phyloP scores from a whole-genome alignment of 2,888 invertebrate genomes.

The Drosophila vallismaia region DNA sequence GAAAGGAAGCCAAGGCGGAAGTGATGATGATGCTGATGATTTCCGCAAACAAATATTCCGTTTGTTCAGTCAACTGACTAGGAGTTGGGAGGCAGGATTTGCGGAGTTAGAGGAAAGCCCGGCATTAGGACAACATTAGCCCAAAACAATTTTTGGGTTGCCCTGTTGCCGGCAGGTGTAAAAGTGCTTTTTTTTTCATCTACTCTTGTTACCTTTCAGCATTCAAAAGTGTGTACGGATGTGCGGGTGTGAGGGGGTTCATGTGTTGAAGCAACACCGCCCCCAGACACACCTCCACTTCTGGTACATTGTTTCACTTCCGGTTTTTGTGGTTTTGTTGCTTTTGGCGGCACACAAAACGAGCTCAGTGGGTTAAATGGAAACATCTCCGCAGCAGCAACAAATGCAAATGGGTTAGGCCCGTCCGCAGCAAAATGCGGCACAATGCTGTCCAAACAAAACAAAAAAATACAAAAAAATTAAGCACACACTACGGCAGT shows the following conservation, averaged over 20 bases:
- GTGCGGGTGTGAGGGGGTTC: constrained; percentile 12
- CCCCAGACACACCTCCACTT: constrained; percentile 14
- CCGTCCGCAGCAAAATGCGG: constrained; percentile 48
- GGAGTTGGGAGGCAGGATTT: not conserved
- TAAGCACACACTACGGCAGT: constrained; percentile 45
- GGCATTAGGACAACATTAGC: constrained; percentile 45
- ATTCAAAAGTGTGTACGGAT: constrained; percentile 33
- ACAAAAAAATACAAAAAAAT: constrained; percentile 37
- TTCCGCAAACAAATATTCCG: constrained; percentile 77
- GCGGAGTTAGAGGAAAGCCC: constrained; percentile 1
- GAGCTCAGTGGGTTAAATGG: constrained; percentile 76
- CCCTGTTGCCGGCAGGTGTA: constrained; percentile 51
- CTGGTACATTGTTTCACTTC: constrained; percentile 50
- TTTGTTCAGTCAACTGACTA: constrained; percentile 60
- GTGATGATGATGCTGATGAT: constrained; percentile 74
- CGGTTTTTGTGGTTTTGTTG: constrained; percentile 49
- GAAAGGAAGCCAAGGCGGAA: constrained; percentile 62
- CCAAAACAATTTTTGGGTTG: constrained; percentile 42
- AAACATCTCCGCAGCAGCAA: constrained; percentile 51
- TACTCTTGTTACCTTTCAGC: constrained; percentile 31
- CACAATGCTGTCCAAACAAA: constrained; percentile 35
- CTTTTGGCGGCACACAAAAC: constrained; percentile 56
- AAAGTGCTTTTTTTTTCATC: constrained; percentile 22
- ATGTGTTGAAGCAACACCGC: not conserved
- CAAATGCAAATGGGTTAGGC: constrained; percentile 59